Conservation (phyloP, 2,797 vertebrate species). For the Holocentrus rufus region DNA sequence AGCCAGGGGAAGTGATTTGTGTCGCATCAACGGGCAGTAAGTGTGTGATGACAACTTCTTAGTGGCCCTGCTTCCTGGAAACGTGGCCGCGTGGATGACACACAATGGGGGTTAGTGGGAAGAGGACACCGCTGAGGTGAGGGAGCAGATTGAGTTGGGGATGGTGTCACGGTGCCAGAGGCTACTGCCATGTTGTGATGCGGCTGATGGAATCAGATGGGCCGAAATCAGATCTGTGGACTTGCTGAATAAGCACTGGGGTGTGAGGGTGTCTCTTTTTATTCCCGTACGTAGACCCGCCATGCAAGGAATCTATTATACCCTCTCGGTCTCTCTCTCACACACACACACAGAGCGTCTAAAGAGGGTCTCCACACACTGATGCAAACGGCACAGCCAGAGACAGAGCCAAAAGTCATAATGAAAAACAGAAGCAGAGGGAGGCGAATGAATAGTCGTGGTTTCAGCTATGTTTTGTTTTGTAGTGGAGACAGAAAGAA, state of each 20-base stretch:
- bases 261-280: constrained; percentile 43
- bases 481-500: constrained; percentile 70
- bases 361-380: constrained; percentile 45
- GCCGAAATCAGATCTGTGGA: constrained; percentile 55
- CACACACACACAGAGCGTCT: constrained; percentile 26
- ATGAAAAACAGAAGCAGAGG: constrained; percentile 72
- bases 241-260: constrained; percentile 44
- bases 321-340: constrained; percentile 28
- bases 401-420: constrained; percentile 72
- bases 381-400: constrained; percentile 54
- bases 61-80: constrained; percentile 57
- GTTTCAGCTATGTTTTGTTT: constrained; percentile 79
- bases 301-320: constrained; percentile 35
- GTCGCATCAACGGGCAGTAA: constrained; percentile 61
- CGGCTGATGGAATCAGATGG: constrained; percentile 27
- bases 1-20: constrained; percentile 73
- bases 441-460: constrained; percentile 72
- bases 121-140: constrained; percentile 53
- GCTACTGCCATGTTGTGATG: constrained; percentile 52
- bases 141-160: constrained; percentile 44
- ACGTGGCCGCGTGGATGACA: constrained; percentile 53
- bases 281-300: constrained; percentile 23
- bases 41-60: constrained; percentile 65
- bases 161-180: constrained; percentile 53
- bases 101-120: constrained; percentile 55